Evolutionary conservation across 2,113 vertebrate genomes (phyloP).

Genomic region (Montifringilla adamsi): DNA sequence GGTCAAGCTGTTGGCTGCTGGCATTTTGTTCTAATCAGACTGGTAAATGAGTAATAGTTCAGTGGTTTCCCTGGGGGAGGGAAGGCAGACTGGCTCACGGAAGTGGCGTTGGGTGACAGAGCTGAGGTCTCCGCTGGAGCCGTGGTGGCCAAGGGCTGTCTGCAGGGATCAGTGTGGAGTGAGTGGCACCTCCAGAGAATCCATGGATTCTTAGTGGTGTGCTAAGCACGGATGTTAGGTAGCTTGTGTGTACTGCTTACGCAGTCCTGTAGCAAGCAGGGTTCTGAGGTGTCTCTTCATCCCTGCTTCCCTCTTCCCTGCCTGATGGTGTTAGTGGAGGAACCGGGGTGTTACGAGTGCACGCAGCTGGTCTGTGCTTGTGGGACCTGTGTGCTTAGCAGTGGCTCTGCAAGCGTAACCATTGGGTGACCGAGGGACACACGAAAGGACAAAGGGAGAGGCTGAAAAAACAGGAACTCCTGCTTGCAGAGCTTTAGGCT

Average conservation of each 20-base stretch:
- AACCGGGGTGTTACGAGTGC: rapidly evolving
- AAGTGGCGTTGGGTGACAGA: not conserved
- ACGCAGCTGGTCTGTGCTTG: rapidly evolving
- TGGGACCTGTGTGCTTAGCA: not conserved
- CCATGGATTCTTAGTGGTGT: not conserved
- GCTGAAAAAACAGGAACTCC: not conserved
- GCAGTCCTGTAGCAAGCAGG: not conserved
- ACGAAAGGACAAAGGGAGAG: not conserved
- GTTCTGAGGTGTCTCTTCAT: not conserved
- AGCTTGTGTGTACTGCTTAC: not conserved
- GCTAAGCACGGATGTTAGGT: not conserved
- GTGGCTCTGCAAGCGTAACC: not conserved
- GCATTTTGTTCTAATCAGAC: not conserved
- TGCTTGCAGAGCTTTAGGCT: not conserved
- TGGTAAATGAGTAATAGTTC: conserved; percentile 52
- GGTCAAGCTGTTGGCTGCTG: not conserved
- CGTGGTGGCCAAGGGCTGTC: not conserved
- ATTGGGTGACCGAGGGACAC: not conserved
- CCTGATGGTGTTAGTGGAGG: not conserved
- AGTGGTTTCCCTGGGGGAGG: not conserved
- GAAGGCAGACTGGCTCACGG: not conserved
- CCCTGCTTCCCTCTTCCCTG: not conserved
- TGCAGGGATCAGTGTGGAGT: not conserved
- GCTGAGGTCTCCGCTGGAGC: not conserved
- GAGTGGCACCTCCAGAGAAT: not conserved